Conservation (phyloP, 2,888 invertebrate species). For the Dysmachus trigonus region DNA sequence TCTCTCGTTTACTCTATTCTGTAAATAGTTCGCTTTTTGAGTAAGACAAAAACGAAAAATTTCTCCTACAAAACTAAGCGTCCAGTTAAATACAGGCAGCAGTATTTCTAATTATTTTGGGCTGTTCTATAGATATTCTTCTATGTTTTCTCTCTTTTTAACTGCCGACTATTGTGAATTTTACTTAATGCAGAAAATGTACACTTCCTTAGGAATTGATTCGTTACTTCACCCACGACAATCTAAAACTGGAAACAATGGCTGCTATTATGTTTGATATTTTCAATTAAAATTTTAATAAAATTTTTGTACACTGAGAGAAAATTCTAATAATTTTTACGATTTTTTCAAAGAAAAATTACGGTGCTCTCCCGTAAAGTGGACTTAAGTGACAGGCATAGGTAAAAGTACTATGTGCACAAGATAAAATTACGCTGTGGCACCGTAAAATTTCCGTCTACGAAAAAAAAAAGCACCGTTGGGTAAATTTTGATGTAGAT, state of each 20-base stretch:
- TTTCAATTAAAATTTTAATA: too few relatives aligned
- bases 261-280: too few relatives aligned
- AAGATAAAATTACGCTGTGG: too few relatives aligned
- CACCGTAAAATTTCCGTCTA: too few relatives aligned
- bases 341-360: too few relatives aligned
- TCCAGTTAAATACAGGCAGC: not conserved
- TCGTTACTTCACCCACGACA: not conserved
- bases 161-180: not conserved
- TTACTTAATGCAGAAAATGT: not conserved
- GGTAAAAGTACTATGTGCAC: too few relatives aligned
- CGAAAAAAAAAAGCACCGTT: too few relatives aligned
- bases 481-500: too few relatives aligned
- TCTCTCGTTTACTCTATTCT: not conserved
- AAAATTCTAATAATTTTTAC: too few relatives aligned
- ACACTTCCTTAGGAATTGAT: not conserved
- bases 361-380: too few relatives aligned
- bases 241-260: not conserved
- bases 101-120: not conserved
- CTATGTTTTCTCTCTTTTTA: not conserved
- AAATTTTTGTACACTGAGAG: too few relatives aligned
- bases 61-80: not conserved
- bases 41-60: not conserved
- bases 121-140: not conserved
- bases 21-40: not conserved
- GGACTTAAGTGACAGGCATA: too few relatives aligned